Conservation (phyloP, 2,797 vertebrate genomes). For the Amblyopsis hoosieri region DNA sequence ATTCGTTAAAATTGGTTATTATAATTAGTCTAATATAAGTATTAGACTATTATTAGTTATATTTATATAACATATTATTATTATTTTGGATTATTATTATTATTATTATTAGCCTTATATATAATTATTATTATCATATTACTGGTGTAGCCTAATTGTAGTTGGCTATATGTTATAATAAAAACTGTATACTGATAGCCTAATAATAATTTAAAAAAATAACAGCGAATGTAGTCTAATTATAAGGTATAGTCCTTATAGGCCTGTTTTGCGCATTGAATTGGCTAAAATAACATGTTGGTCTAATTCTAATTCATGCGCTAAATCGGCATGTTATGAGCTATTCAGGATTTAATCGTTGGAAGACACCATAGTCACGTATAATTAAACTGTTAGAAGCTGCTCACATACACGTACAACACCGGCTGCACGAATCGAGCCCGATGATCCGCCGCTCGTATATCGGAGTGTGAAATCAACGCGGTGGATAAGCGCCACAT, state of each 20-base stretch:
- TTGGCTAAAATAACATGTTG: too few relatives aligned
- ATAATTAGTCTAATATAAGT: background rate
- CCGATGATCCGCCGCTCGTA: too few relatives aligned
- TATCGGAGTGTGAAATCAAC: background rate
- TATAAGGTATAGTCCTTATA: too few relatives aligned
- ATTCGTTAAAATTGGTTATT: background rate
- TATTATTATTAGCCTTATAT: background rate
- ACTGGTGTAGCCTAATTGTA: background rate
- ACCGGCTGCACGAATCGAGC: too few relatives aligned
- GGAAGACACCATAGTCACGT: too few relatives aligned
- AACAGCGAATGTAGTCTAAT: background rate
- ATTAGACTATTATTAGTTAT: background rate
- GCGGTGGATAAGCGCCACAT: slow-evolving; percentile 11
- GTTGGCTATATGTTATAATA: background rate
- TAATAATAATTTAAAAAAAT: background rate
- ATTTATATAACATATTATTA: background rate
- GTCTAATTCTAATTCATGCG: too few relatives aligned
- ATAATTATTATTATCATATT: background rate
- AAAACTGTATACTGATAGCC: background rate
- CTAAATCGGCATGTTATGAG: too few relatives aligned
- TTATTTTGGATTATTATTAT: background rate
- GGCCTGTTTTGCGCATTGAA: too few relatives aligned
- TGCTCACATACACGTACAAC: too few relatives aligned
- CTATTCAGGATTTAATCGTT: too few relatives aligned
- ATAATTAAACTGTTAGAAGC: too few relatives aligned